Percentiles rank a stretch among this genome's conserved stretches.
Conservation (phyloP, 2,113 vertebrate genomes). For the Anoplopoma fimbria region DNA sequence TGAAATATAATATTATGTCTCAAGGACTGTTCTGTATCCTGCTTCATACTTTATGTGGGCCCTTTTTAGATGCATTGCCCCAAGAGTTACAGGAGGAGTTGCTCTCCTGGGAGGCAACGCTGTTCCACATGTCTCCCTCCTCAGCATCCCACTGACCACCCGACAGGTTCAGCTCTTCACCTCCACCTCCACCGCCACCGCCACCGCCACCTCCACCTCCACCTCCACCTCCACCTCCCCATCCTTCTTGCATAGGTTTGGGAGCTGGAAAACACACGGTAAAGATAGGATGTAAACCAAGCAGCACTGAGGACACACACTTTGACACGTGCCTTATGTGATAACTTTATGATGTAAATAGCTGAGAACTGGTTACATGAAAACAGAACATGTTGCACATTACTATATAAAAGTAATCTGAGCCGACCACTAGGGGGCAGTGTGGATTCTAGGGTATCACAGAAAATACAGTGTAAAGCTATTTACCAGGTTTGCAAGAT, state of each 20-base stretch:
- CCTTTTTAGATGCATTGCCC: conserved; percentile 92
- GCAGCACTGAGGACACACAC: not conserved
- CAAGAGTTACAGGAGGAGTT: conserved; percentile 95
- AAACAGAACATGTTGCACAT: no score
- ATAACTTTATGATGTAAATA: not conserved
- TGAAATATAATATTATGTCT: not conserved
- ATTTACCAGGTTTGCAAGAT: conserved; percentile 95
- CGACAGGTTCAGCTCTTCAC: conserved; percentile 90
- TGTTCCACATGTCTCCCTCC: conserved; percentile 96
- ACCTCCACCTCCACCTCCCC: conserved; percentile 95
- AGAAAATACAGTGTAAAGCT: not conserved
- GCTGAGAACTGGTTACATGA: not conserved
- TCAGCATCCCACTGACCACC: conserved; percentile 94
- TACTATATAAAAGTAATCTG: not conserved
- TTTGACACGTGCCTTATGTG: not conserved
- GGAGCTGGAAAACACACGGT: conserved; percentile 84
- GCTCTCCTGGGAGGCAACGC: conserved; percentile 92
- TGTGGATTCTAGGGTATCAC: conserved; percentile 30
- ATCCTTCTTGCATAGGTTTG: conserved; percentile 99
- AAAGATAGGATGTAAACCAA: not conserved
- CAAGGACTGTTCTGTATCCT: not conserved
- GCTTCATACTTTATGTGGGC: conserved; percentile 89
- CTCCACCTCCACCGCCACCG: conserved; percentile 92
- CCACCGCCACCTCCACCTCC: conserved; percentile 95
- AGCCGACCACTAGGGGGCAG: conserved; percentile 72